phyloP scores from a whole-genome alignment of 2,888 invertebrate genomes.

The Pristionchus entomophagus region DNA sequence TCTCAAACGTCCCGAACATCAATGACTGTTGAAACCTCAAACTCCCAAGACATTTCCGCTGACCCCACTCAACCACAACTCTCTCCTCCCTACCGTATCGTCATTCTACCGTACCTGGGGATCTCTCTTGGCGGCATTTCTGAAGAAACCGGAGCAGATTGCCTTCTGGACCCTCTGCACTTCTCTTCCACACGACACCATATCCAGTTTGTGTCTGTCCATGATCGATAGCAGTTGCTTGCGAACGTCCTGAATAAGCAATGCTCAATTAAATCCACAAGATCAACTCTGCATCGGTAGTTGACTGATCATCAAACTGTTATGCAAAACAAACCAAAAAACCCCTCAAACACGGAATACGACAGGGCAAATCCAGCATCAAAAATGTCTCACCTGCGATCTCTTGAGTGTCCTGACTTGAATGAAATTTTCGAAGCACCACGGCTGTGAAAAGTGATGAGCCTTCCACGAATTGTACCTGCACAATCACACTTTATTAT shows the following conservation, averaged over 20 bases:
- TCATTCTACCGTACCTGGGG: conserved; percentile 83
- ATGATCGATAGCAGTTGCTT: conserved; percentile 87
- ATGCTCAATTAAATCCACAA: not conserved
- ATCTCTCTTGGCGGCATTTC: conserved; percentile 98
- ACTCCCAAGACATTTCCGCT: not conserved
- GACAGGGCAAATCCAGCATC: no score
- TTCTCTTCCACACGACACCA: conserved; percentile 95
- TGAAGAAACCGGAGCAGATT: conserved; percentile 94
- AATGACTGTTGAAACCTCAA: not conserved
- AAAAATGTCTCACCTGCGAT: conserved; percentile 80
- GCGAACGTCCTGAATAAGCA: conserved; percentile 88
- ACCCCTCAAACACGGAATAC: no score
- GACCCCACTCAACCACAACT: not conserved
- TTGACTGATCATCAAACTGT: no score
- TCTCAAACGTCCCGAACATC: no score
- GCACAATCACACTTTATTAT: no score
- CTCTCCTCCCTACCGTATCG: not conserved
- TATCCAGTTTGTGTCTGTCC: conserved; percentile 90
- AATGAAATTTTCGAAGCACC: conserved; percentile 99
- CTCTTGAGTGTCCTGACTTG: conserved; percentile 96
- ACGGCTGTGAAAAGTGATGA: conserved; percentile 97
- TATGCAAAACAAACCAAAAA: no score
- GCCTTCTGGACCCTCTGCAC: conserved; percentile 96
- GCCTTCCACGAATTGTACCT: conserved; percentile 97
- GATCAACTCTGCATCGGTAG: not conserved